Conservation (phyloP, 2,113 vertebrate species). For the Atherinomorus stipes region DNA sequence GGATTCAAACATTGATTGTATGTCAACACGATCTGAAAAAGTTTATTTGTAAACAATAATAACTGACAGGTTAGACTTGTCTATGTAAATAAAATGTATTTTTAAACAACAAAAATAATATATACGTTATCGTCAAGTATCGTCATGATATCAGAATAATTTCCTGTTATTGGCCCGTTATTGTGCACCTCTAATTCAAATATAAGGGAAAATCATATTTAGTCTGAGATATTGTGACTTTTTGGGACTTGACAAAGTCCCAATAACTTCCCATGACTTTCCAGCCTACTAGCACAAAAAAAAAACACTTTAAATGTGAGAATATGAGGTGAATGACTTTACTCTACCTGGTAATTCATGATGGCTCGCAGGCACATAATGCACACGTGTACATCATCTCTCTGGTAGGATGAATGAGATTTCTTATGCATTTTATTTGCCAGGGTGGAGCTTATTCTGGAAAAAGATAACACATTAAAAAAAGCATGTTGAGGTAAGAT, state of each 20-base stretch:
- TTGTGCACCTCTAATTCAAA: too few species aligned
- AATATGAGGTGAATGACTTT: not conserved
- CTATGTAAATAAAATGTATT: too few species aligned
- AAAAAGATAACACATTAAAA: not conserved
- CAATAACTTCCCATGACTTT: not conserved
- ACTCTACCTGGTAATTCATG: slow-evolving; percentile 97
- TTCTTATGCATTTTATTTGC: slow-evolving; percentile 85
- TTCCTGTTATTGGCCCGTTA: too few species aligned
- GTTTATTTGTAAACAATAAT: too few species aligned
- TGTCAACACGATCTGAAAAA: too few species aligned
- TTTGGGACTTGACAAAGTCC: not conserved
- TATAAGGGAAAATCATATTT: not conserved
- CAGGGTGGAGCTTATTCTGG: slow-evolving; percentile 76
- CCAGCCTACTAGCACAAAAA: not conserved
- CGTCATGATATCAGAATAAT: too few species aligned
- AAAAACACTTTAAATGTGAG: not conserved
- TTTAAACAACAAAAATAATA: too few species aligned
- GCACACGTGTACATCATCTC: slow-evolving; percentile 94
- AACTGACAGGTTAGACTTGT: too few species aligned
- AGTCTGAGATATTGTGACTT: not conserved
- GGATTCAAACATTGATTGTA: too few species aligned
- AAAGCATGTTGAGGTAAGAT: not conserved
- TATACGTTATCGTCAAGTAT: too few species aligned
- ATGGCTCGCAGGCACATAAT: slow-evolving; percentile 98
- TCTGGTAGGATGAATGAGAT: slow-evolving; percentile 86